phyloP scores from a whole-genome alignment of 2,113 vertebrate genomes.

The Garra rufa region DNA sequence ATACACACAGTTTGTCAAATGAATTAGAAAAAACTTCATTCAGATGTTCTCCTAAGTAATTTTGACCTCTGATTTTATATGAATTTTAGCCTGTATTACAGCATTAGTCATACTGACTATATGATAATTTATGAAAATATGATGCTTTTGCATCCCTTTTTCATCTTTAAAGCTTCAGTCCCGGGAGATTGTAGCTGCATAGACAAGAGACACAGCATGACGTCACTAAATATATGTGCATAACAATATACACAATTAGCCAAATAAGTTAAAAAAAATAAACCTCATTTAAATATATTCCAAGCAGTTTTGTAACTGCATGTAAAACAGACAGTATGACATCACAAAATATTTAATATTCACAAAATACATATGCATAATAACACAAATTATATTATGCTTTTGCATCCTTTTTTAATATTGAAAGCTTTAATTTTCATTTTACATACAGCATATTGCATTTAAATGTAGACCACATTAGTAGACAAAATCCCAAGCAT shows the following conservation, averaged over 20 bases:
- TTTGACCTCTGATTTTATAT: too few relatives aligned
- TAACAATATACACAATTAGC: too few relatives aligned
- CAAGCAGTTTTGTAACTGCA: neutral
- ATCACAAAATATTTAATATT: neutral
- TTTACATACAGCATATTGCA: neutral
- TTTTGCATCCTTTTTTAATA: neutral
- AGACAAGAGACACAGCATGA: neutral
- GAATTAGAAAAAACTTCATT: too few relatives aligned
- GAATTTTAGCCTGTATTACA: too few relatives aligned
- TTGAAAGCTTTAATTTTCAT: neutral
- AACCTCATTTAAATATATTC: neutral
- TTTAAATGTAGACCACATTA: neutral
- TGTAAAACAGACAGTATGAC: neutral
- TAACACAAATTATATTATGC: neutral
- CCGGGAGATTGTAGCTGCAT: neutral
- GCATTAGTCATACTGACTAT: too few relatives aligned
- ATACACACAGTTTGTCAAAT: neutral
- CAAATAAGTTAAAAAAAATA: too few relatives aligned
- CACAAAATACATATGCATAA: neutral
- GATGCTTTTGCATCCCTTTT: neutral
- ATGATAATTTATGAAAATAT: too few relatives aligned
- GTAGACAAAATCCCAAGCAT: neutral
- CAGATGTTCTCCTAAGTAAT: too few relatives aligned
- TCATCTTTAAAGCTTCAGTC: neutral
- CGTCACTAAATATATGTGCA: too few relatives aligned